A percentile compares a stretch with the other conserved stretches of the same genome.
These are phyloP conservation scores for Gibbula magus DNA, from an alignment of 2,888 invertebrate species.

Conservation along the genomic window DNA sequence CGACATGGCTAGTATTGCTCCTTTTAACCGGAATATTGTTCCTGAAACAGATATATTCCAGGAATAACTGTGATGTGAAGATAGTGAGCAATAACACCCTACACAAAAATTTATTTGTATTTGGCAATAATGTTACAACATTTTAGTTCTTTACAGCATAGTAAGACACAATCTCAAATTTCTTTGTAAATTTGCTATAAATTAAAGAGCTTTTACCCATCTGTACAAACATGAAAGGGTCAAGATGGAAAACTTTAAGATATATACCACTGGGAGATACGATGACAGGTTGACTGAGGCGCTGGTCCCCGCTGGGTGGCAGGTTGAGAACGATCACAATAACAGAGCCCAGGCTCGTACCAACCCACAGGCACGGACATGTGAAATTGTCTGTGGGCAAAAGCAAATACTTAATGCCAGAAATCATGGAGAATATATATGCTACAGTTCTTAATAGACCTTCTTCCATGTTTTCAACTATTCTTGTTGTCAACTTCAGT, in stretches of 20 bases:
- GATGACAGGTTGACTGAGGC: slow-evolving; percentile 78
- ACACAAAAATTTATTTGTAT: too few relatives aligned
- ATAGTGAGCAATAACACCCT: neutral
- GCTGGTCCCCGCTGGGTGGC: slow-evolving; percentile 66
- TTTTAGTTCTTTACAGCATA: too few relatives aligned
- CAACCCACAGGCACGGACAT: slow-evolving; percentile 96
- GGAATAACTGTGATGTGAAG: neutral
- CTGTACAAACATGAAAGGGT: too few relatives aligned
- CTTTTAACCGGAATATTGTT: slow-evolving; percentile 96
- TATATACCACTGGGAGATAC: slow-evolving; percentile 89
- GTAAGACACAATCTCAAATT: too few relatives aligned
- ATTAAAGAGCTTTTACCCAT: too few relatives aligned
- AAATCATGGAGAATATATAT: too few relatives aligned
- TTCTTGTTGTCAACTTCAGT: too few relatives aligned
- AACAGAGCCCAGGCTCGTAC: slow-evolving; percentile 96
- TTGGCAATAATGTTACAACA: too few relatives aligned
- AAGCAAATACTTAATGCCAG: too few relatives aligned
- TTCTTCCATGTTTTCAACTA: too few relatives aligned
- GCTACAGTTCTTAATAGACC: too few relatives aligned
- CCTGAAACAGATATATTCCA: slow-evolving; percentile 78
- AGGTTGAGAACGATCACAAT: slow-evolving; percentile 90
- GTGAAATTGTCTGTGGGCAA: slow-evolving; percentile 85
- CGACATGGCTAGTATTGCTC: slow-evolving; percentile 93
- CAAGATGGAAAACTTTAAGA: neutral
- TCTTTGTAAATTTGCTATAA: too few relatives aligned